These are phyloP conservation scores for Chaetodon trifascialis DNA, from an alignment of 2,113 vertebrate species.

Conservation along the genomic window DNA sequence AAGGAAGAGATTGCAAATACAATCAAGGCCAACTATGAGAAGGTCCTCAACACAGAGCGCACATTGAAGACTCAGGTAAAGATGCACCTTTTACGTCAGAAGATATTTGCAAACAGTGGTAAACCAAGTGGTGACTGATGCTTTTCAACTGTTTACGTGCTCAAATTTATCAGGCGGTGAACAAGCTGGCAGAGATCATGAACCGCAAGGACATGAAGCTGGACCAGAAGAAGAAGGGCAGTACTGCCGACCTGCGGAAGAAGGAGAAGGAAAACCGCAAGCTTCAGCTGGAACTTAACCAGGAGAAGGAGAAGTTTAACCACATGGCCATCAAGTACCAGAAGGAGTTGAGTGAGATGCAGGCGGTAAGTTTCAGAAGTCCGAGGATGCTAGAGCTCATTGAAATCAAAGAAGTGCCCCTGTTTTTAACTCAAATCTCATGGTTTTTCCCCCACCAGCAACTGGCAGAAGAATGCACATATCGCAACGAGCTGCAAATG, in stretches of 20 bases:
- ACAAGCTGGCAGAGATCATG: constrained; percentile 99
- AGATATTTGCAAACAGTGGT: not conserved
- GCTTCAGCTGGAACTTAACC: constrained; percentile 96
- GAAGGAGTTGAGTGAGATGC: constrained; percentile 96
- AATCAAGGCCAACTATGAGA: constrained; percentile 91
- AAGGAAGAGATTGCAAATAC: constrained; percentile 89
- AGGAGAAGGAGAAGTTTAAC: constrained; percentile 99
- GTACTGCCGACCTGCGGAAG: constrained; percentile 95
- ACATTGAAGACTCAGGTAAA: constrained; percentile 97
- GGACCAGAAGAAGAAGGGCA: constrained; percentile 95
- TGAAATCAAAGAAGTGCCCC: not conserved
- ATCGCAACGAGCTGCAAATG: constrained; percentile 97
- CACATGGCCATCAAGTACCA: constrained; percentile 97
- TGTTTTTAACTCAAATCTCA: not conserved
- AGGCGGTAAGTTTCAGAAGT: constrained; percentile 87
- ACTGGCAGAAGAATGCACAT: constrained; percentile 92
- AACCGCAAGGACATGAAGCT: constrained; percentile 99
- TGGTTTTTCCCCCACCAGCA: constrained; percentile 83
- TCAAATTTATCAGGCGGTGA: constrained; percentile 89
- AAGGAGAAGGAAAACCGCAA: constrained; percentile 99
- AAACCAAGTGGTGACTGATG: not conserved
- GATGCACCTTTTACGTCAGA: not conserved
- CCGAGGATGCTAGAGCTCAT: too few relatives aligned
- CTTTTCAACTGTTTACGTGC: not conserved
- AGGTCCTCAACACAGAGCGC: constrained; percentile 91